Evolutionary conservation across 2,113 vertebrate genomes (phyloP).

Genomic region (Actenoides hombroni): DNA sequence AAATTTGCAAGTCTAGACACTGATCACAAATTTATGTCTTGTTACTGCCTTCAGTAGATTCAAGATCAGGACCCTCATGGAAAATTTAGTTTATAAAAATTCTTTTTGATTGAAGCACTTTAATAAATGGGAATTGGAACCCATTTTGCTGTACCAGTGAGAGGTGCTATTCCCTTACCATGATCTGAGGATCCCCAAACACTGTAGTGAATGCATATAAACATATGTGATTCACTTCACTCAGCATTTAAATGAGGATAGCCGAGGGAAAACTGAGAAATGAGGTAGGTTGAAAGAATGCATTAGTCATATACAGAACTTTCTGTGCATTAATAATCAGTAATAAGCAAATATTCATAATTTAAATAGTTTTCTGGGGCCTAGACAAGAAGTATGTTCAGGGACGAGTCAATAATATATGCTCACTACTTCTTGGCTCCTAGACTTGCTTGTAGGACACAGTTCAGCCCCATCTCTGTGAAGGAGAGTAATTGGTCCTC

Average conservation of each 20-base stretch:
- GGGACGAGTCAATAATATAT: neutral
- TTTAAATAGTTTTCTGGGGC: neutral
- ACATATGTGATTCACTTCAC: neutral
- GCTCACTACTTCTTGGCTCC: neutral
- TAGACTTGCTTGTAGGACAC: neutral
- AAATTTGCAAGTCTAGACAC: neutral
- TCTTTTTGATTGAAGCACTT: neutral
- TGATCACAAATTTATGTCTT: neutral
- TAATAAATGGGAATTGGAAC: neutral
- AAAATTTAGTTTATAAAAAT: neutral
- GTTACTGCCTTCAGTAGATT: neutral
- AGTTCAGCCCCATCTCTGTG: neutral
- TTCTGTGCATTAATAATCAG: slow-evolving; percentile 52
- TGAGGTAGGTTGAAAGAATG: slow-evolving; percentile 7
- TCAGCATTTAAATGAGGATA: slow-evolving; percentile 15
- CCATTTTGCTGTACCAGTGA: neutral
- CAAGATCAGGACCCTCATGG: neutral
- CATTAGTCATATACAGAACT: slow-evolving; percentile 38
- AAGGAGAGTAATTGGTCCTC: neutral
- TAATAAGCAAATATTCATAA: slow-evolving; percentile 48
- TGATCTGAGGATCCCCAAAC: neutral
- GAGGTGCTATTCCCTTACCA: slow-evolving; percentile 17
- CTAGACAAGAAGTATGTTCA: neutral
- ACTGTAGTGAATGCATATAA: neutral
- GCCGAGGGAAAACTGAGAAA: slow-evolving; percentile 36